A percentile compares a stretch with the other conserved stretches of the same genome.
Evolutionary conservation across 1,140 invertebrate genomes (phyloP).

Genomic region (Brachionus plicatilis): DNA sequence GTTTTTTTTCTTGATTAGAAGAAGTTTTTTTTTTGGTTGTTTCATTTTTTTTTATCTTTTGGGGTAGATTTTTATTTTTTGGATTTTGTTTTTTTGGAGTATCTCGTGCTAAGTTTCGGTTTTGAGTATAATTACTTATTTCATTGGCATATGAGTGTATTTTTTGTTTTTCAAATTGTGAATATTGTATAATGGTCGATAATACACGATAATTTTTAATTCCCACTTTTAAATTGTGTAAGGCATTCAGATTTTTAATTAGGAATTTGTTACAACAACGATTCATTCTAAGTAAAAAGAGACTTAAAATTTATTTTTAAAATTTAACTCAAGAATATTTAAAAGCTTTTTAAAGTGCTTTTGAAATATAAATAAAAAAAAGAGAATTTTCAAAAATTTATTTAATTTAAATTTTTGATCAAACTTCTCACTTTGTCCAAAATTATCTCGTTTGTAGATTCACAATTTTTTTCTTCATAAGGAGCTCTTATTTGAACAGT

Average conservation of each 20-base stretch:
- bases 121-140: not conserved
- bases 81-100: not conserved
- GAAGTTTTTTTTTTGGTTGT: not conserved
- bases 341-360: slow-evolving; percentile 20
- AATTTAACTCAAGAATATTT: not conserved
- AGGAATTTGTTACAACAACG: slow-evolving; percentile 5
- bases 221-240: not conserved
- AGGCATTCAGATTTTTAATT: not conserved
- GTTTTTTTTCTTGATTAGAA: not conserved
- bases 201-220: not conserved
- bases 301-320: not conserved
- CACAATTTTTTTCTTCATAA: not conserved
- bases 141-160: not conserved
- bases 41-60: not conserved
- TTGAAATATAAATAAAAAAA: not conserved
- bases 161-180: not conserved
- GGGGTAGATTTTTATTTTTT: not conserved
- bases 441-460: slow-evolving; percentile 36
- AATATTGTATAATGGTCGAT: slow-evolving; percentile 7
- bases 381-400: not conserved
- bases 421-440: slow-evolving; percentile 34
- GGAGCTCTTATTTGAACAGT: slow-evolving; percentile 4
- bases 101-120: not conserved
- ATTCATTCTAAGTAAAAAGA: not conserved
- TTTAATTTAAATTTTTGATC: not conserved